Conservation (phyloP, 2,113 vertebrate species). For the Sorex fumeus region DNA sequence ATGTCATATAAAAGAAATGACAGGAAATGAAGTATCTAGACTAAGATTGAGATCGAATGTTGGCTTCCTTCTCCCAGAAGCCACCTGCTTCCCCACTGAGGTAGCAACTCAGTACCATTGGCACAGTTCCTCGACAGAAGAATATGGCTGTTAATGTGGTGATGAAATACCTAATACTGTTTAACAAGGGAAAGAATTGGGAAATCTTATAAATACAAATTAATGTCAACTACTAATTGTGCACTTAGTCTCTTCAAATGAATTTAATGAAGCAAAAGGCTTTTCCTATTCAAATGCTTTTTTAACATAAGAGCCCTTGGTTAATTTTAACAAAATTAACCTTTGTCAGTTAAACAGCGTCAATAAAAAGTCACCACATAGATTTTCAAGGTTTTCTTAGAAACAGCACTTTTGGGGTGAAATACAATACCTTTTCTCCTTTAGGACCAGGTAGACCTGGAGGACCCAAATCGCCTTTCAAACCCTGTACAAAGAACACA, state of each 20-base stretch:
- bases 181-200: conserved; percentile 30
- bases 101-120: conserved; percentile 1
- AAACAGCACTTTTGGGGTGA: not conserved
- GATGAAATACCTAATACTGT: not conserved
- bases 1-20: not conserved
- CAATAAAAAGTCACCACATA: not conserved
- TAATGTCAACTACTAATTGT: conserved; percentile 11
- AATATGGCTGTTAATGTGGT: conserved; percentile 45
- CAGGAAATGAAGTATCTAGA: conserved; percentile 41
- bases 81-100: conserved; percentile 33
- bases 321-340: conserved; percentile 53
- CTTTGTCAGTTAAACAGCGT: not conserved
- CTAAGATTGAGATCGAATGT: not conserved
- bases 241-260: conserved; percentile 49
- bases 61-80: not conserved
- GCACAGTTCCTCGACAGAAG: not conserved
- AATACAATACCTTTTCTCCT: conserved; percentile 93
- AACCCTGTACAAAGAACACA: conserved; percentile 90
- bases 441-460: conserved; percentile 90
- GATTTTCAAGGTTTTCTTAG: conserved; percentile 19
- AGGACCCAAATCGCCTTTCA: conserved; percentile 93
- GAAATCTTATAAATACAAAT: conserved; percentile 48
- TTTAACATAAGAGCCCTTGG: conserved; percentile 31
- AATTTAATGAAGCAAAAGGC: conserved; percentile 58
- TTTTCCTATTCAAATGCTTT: conserved; percentile 49